These are phyloP conservation scores for Cyclargus thomasi DNA, from an alignment of 1,140 invertebrate species.

Conservation along the genomic window DNA sequence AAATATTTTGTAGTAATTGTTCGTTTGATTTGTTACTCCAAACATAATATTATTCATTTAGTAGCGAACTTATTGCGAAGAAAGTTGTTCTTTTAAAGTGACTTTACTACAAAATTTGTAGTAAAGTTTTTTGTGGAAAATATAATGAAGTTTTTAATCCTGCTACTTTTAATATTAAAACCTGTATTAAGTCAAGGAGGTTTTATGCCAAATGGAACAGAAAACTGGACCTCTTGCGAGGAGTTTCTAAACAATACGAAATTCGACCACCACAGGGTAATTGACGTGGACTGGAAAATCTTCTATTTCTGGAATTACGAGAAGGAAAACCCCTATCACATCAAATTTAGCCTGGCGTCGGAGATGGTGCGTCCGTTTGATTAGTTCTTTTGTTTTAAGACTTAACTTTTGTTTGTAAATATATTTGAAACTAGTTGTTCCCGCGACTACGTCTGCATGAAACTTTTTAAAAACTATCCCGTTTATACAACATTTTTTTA, in stretches of 20 bases:
- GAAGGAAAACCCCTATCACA: conserved; percentile 30
- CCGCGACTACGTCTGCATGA: no score
- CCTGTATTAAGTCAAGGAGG: not conserved
- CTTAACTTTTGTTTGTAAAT: not conserved
- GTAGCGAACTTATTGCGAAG: not conserved
- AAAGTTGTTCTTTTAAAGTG: not conserved
- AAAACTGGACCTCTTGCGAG: conserved; percentile 46
- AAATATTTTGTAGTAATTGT: not conserved
- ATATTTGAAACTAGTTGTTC: no score
- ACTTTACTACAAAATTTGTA: no score
- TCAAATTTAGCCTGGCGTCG: conserved; percentile 37
- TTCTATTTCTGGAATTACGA: conserved; percentile 45
- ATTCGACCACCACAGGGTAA: conserved; percentile 31
- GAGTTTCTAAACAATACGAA: conserved; percentile 38
- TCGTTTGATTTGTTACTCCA: conserved; percentile 1
- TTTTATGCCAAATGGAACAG: not conserved
- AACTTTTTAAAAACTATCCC: no score
- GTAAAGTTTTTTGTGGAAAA: not conserved
- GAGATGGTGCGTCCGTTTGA: conserved; percentile 29
- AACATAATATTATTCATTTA: not conserved
- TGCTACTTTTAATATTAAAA: not conserved
- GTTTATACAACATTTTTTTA: no score
- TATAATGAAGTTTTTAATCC: not conserved
- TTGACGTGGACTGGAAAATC: conserved; percentile 49
- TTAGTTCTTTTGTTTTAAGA: conserved; percentile 2